A percentile compares a stretch with the other conserved stretches of the same genome.
phyloP scores from a whole-genome alignment of 2,888 invertebrate genomes.

The Macaria liturata region DNA sequence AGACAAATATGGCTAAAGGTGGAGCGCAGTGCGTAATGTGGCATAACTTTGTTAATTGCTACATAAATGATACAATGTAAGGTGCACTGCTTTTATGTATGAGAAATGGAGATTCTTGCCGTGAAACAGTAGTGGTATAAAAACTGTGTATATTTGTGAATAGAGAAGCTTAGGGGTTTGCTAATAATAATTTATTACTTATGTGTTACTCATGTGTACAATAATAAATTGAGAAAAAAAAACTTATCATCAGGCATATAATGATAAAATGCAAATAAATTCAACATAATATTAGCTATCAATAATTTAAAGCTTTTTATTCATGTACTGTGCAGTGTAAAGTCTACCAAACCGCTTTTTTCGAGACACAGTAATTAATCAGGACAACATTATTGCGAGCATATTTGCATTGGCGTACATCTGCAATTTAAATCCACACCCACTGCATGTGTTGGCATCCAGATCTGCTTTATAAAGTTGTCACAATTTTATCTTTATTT shows the following conservation, averaged over 20 bases:
- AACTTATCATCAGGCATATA: too few species aligned
- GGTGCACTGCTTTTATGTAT: background rate
- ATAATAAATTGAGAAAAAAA: too few species aligned
- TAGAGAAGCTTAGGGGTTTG: too few species aligned
- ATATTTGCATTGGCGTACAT: constrained; percentile 18
- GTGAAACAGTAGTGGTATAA: background rate
- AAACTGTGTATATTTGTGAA: too few species aligned
- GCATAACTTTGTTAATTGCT: constrained; percentile 1
- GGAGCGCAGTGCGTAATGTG: background rate
- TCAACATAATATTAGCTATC: too few species aligned
- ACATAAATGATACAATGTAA: constrained; percentile 1
- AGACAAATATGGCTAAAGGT: constrained; percentile 17
- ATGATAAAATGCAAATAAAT: too few species aligned
- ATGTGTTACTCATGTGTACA: too few species aligned
- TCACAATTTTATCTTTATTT: constrained; percentile 12
- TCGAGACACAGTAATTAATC: too few species aligned
- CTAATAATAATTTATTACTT: too few species aligned
- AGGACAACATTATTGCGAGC: constrained; percentile 12
- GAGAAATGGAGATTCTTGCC: background rate
- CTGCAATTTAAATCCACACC: constrained; percentile 21
- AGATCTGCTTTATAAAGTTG: constrained; percentile 7
- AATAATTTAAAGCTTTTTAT: too few species aligned
- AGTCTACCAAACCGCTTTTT: too few species aligned
- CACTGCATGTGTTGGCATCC: constrained; percentile 13
- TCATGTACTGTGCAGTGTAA: too few species aligned